Evolutionary conservation across 2,888 invertebrate genomes (phyloP).

Genomic region (Chymomyza fuscimana): DNA sequence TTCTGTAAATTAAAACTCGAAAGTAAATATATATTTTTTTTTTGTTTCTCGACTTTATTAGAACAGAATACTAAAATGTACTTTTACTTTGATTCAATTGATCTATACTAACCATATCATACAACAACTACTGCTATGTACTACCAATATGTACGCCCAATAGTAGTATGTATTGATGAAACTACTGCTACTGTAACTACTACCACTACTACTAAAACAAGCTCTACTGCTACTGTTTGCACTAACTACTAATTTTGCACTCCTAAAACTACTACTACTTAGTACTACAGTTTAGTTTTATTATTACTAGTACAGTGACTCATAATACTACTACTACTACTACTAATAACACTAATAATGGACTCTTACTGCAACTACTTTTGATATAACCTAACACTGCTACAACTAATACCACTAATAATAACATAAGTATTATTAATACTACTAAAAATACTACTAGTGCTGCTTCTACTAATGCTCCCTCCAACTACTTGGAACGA

Average conservation of each 20-base stretch:
- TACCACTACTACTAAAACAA: background rate
- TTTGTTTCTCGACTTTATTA: conserved; percentile 23
- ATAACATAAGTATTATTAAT: background rate
- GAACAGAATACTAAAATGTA: conserved; percentile 31
- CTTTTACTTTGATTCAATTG: background rate
- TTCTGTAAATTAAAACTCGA: conserved; percentile 28
- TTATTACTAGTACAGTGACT: too few relatives aligned
- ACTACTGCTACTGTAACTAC: background rate
- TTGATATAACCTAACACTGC: background rate
- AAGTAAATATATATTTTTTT: conserved; percentile 33
- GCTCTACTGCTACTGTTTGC: background rate
- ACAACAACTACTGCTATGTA: conserved; percentile 34
- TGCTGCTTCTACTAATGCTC: conserved; percentile 28
- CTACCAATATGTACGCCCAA: background rate
- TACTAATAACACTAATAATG: background rate
- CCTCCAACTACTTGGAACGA: conserved; percentile 42
- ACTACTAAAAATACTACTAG: background rate
- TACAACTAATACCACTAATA: background rate
- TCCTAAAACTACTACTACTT: background rate
- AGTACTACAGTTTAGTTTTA: background rate
- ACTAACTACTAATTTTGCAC: background rate
- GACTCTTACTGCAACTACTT: too few relatives aligned
- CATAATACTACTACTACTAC: background rate
- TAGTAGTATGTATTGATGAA: background rate
- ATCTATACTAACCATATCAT: conserved; percentile 39